Percentiles rank a stretch among this genome's conserved stretches.
Evolutionary conservation across 1,140 invertebrate species (phyloP).

Genomic region (Drosophila quadrilineata): DNA sequence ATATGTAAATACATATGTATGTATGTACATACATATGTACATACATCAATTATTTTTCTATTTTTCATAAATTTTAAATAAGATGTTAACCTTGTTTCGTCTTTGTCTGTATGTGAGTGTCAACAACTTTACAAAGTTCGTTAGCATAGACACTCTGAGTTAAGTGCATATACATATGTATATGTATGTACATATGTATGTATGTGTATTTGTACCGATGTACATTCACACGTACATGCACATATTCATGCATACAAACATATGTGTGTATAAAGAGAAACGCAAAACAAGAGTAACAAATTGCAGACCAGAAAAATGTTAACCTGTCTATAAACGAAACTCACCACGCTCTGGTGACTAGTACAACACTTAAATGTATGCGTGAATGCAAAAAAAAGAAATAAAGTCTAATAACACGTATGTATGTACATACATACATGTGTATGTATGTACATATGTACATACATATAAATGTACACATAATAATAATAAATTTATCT

Average conservation of each 20-base stretch:
- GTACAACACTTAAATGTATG: constrained; percentile 43
- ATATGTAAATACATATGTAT: constrained; percentile 13
- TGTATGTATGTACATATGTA: background rate
- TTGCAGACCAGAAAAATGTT: constrained; percentile 50
- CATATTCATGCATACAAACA: background rate
- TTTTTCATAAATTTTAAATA: constrained; percentile 29
- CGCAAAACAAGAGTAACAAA: constrained; percentile 29
- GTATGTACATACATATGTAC: constrained; percentile 22
- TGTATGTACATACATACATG: constrained; percentile 6
- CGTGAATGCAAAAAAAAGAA: constrained; percentile 2
- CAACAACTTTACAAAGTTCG: constrained; percentile 51
- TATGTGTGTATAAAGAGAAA: background rate
- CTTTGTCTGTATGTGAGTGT: constrained; percentile 9
- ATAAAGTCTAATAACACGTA: background rate
- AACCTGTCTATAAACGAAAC: constrained; percentile 46
- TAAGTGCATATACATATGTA: background rate
- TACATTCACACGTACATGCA: background rate
- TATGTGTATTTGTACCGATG: background rate
- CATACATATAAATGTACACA: background rate
- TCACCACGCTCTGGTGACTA: constrained; percentile 43
- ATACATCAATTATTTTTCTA: constrained; percentile 40
- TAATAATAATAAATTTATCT: no score
- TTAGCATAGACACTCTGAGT: constrained; percentile 44
- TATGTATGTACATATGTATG: background rate
- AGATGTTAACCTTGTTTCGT: constrained; percentile 50